Percentiles rank a stretch among this genome's conserved stretches.
phyloP scores from a whole-genome alignment of 2,113 vertebrate genomes.

The Hemiscyllium ocellatum region DNA sequence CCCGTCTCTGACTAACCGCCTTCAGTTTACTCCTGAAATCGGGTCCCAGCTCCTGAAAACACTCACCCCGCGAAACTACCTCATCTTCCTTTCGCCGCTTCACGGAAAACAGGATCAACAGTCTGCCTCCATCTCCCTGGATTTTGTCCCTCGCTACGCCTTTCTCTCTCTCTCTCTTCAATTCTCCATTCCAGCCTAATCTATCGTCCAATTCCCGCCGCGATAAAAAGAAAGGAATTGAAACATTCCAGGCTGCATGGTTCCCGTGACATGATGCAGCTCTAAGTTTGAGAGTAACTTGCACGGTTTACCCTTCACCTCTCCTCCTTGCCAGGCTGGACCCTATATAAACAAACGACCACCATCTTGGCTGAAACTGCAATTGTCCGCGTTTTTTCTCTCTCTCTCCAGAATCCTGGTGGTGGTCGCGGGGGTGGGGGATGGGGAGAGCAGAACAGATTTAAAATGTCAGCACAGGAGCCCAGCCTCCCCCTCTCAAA shows the following conservation, averaged over 20 bases:
- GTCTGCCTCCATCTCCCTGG: background rate
- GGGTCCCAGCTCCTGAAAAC: background rate
- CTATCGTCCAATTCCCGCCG: background rate
- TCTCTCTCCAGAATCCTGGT: background rate
- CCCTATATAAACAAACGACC: background rate
- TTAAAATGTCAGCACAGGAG: background rate
- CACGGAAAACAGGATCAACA: background rate
- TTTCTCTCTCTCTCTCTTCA: background rate
- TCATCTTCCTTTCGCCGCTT: background rate
- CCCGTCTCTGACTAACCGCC: too few species aligned
- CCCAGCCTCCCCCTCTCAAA: too few species aligned
- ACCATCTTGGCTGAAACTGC: conserved; percentile 25
- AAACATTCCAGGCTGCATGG: background rate
- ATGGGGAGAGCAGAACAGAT: background rate
- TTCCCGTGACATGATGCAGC: background rate
- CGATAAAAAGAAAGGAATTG: background rate
- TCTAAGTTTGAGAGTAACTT: background rate
- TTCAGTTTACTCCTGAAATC: background rate
- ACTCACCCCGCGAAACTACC: background rate
- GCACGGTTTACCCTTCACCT: background rate
- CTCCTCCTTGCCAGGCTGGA: background rate
- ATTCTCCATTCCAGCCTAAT: background rate
- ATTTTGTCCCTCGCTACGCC: background rate
- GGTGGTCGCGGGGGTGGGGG: background rate
- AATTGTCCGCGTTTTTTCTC: background rate